Evolutionary conservation across 2,888 invertebrate species (phyloP).

Genomic region (Calliphora vomitoria): DNA sequence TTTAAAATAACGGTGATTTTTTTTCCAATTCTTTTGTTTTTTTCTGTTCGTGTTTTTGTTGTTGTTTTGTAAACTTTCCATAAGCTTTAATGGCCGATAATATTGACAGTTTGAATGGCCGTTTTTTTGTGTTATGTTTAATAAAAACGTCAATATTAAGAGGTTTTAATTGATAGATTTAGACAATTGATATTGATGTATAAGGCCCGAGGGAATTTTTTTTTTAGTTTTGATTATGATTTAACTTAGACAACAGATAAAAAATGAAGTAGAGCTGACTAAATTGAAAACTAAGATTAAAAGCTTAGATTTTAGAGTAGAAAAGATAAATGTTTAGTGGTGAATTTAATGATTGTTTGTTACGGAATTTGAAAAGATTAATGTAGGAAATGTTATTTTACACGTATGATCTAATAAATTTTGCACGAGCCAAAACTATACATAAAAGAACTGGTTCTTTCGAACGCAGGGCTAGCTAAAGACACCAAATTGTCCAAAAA

Average conservation of each 20-base stretch:
- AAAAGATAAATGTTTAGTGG: not conserved
- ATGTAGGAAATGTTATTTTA: not conserved
- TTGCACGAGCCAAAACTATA: too few relatives aligned
- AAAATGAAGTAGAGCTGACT: not conserved
- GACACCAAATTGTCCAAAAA: too few relatives aligned
- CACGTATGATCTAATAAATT: too few relatives aligned
- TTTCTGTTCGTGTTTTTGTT: conserved; percentile 20
- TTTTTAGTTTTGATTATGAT: not conserved
- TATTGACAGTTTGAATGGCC: conserved; percentile 59
- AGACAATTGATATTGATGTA: conserved; percentile 40
- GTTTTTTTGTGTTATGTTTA: conserved; percentile 31
- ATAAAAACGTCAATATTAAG: conserved; percentile 62
- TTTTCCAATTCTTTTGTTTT: not conserved
- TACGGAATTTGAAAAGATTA: too few relatives aligned
- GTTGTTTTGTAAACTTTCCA: conserved; percentile 56
- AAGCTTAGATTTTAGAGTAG: not conserved
- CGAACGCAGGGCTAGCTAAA: too few relatives aligned
- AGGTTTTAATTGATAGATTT: conserved; percentile 62
- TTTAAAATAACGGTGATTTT: conserved; percentile 66
- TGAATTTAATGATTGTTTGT: not conserved
- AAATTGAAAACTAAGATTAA: not conserved
- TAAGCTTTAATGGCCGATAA: conserved; percentile 51
- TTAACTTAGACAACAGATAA: not conserved
- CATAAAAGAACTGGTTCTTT: too few relatives aligned
- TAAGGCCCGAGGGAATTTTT: conserved; percentile 22